A percentile compares a stretch with the other conserved stretches of the same genome.
These are phyloP conservation scores for Morpho achilles DNA, from an alignment of 2,888 invertebrate genomes.

Conservation along the genomic window DNA sequence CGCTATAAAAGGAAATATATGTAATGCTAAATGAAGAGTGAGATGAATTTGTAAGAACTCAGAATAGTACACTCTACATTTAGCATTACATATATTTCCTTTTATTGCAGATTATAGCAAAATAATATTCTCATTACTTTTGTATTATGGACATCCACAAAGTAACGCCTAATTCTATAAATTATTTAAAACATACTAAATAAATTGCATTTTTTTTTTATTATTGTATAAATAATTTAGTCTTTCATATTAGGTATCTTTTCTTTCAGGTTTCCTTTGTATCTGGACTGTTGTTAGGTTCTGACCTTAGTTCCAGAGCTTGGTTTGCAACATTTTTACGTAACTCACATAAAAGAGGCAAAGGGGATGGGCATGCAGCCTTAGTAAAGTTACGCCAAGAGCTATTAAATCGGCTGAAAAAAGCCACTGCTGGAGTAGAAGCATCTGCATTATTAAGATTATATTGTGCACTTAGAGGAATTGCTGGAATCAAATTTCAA, in stretches of 20 bases:
- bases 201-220: too few relatives aligned
- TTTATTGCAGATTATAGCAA: too few relatives aligned
- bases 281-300: constrained; percentile 92
- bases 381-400: constrained; percentile 86
- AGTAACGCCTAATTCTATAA: too few relatives aligned
- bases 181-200: too few relatives aligned
- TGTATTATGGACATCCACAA: too few relatives aligned
- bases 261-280: constrained; percentile 85
- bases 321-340: constrained; percentile 97
- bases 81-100: too few relatives aligned
- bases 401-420: constrained; percentile 84
- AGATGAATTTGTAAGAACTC: too few relatives aligned
- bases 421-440: constrained; percentile 85
- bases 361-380: constrained; percentile 86
- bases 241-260: constrained; percentile 1
- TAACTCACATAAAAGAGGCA: constrained; percentile 88
- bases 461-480: constrained; percentile 95
- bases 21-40: too few relatives aligned
- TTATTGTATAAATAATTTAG: too few relatives aligned
- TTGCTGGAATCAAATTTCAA: constrained; percentile 94
- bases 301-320: constrained; percentile 91
- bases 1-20: too few relatives aligned
- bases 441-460: constrained; percentile 93
- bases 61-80: too few relatives aligned
- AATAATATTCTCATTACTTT: too few relatives aligned